These are phyloP conservation scores for Pipistrellus kuhlii DNA, from an alignment of 2,797 vertebrate species.

Conservation along the genomic window DNA sequence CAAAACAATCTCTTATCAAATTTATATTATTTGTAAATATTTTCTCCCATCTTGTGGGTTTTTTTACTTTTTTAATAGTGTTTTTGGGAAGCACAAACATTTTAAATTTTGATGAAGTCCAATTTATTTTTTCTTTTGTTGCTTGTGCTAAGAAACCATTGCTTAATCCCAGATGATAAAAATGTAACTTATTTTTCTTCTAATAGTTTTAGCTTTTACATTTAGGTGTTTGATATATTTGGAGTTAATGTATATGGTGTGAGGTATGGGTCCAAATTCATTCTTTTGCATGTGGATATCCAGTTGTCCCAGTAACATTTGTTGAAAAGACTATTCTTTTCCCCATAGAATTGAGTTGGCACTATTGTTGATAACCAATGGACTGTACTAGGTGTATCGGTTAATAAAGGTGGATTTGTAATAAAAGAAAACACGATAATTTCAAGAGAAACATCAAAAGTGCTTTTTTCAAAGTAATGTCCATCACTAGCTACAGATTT, in stretches of 20 bases:
- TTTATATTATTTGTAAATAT: conserved; percentile 46
- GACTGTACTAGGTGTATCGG: not conserved
- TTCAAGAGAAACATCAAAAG: no score
- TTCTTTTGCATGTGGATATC: not conserved
- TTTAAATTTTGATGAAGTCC: not conserved
- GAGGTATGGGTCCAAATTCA: not conserved
- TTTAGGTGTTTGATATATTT: not conserved
- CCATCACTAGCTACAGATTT: no score
- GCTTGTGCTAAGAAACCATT: not conserved
- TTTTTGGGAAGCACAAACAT: not conserved
- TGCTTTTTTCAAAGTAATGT: no score
- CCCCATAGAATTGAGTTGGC: not conserved
- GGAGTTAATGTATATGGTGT: not conserved
- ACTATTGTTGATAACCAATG: not conserved
- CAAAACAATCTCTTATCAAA: conserved; percentile 21
- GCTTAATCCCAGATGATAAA: not conserved
- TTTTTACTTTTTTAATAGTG: conserved; percentile 26
- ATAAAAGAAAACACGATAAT: no score
- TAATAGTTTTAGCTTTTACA: not conserved
- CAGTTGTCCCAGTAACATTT: not conserved
- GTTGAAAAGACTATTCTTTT: not conserved
- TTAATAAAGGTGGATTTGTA: no score
- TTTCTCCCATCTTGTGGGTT: conserved; percentile 2
- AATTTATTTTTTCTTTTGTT: not conserved
- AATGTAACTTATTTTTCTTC: not conserved